phyloP scores from a whole-genome alignment of 1,140 invertebrate species.

The Brachionus rotundiformis region DNA sequence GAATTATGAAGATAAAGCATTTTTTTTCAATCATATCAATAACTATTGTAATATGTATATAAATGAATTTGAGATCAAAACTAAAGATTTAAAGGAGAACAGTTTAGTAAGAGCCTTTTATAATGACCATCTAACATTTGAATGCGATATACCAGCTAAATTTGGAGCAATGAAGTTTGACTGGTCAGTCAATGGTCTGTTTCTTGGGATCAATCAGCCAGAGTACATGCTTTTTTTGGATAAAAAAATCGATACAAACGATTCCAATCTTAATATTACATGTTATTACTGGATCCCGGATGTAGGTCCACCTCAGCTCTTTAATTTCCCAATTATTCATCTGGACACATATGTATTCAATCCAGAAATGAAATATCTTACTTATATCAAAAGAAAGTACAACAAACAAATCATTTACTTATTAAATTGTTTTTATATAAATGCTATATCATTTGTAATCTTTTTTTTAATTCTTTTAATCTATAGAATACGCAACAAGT shows the following conservation, averaged over 20 bases:
- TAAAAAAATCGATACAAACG: neutral
- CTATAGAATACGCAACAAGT: neutral
- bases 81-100: neutral
- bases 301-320: neutral
- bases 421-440: neutral
- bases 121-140: neutral
- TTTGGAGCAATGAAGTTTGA: neutral
- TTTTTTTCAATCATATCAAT: neutral
- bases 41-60: neutral
- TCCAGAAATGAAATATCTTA: neutral
- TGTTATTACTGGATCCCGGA: constrained; percentile 7
- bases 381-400: neutral
- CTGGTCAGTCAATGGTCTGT: constrained; percentile 9
- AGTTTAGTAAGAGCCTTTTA: neutral
- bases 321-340: neutral
- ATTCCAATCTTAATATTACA: constrained; percentile 3
- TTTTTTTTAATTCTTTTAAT: neutral
- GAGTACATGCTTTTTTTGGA: neutral
- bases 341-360: neutral
- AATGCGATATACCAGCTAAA: neutral
- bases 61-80: neutral
- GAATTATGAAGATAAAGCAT: neutral
- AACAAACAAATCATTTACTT: neutral
- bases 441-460: neutral
- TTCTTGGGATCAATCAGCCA: constrained; percentile 1